Conservation (phyloP, 2,888 invertebrate genomes). For the Serrognathus titanus region DNA sequence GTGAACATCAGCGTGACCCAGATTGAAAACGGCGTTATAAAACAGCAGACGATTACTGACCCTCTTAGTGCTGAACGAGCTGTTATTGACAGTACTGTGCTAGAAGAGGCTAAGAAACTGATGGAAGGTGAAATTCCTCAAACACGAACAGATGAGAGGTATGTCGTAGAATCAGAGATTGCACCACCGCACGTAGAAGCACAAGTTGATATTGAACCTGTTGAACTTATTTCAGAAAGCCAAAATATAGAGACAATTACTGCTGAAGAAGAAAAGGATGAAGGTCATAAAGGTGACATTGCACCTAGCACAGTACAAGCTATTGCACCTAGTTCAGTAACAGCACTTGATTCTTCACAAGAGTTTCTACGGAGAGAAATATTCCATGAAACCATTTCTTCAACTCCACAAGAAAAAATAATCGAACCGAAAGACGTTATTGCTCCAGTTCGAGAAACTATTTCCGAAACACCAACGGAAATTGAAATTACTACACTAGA, state of each 20-base stretch:
- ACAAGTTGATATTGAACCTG: slow-evolving; percentile 29
- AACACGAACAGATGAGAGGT: slow-evolving; percentile 37
- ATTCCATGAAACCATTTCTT: background rate
- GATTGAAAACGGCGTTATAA: slow-evolving; percentile 54
- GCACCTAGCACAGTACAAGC: slow-evolving; percentile 31
- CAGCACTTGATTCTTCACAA: slow-evolving; percentile 8
- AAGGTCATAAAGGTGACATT: slow-evolving; percentile 5
- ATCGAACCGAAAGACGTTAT: background rate
- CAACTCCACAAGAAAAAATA: no score
- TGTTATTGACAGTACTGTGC: background rate
- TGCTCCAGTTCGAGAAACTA: background rate
- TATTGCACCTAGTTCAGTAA: slow-evolving; percentile 37
- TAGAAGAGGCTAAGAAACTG: slow-evolving; percentile 16
- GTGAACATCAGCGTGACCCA: slow-evolving; percentile 65
- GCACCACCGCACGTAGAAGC: slow-evolving; percentile 37
- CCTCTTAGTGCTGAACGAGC: slow-evolving; percentile 33
- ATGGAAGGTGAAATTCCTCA: slow-evolving; percentile 14
- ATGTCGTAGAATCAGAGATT: slow-evolving; percentile 38
- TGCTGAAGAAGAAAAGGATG: slow-evolving; percentile 14
- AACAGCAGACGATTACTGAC: slow-evolving; percentile 46
- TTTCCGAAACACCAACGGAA: background rate
- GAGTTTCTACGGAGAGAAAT: background rate
- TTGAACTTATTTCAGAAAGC: slow-evolving; percentile 28
- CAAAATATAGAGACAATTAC: slow-evolving; percentile 26
- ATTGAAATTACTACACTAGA: slow-evolving; percentile 5